Evolutionary conservation across 1,140 invertebrate genomes (phyloP).

Genomic region (Theocolax elegans): DNA sequence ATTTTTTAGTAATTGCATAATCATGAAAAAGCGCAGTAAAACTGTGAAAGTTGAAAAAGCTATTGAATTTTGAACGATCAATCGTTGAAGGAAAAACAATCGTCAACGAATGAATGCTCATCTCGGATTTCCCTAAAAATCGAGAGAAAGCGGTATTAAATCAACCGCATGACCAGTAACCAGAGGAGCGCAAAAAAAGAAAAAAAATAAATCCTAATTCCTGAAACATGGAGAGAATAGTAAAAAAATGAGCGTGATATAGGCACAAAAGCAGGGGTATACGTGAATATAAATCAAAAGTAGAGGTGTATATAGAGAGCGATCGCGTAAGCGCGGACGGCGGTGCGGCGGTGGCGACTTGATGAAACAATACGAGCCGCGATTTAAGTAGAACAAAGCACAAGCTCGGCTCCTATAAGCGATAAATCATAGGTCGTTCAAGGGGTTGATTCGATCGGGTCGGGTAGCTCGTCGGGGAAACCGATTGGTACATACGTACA

Average conservation of each 20-base stretch:
- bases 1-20: too few relatives aligned
- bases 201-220: not conserved
- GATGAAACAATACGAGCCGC: conserved; percentile 18
- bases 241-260: not conserved
- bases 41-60: too few relatives aligned
- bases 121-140: too few relatives aligned
- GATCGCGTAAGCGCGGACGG: not conserved
- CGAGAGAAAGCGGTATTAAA: too few relatives aligned
- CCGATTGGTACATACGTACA: not conserved
- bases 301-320: conserved; percentile 13
- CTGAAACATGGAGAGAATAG: not conserved
- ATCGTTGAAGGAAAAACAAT: too few relatives aligned
- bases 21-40: too few relatives aligned
- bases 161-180: too few relatives aligned
- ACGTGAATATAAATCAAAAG: conserved; percentile 12
- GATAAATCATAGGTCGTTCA: conserved; percentile 18
- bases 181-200: too few relatives aligned
- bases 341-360: not conserved
- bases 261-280: not conserved
- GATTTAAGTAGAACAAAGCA: conserved; percentile 2
- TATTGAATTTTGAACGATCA: too few relatives aligned
- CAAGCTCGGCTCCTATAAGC: not conserved
- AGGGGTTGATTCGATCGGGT: conserved; percentile 4
- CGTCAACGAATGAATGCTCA: too few relatives aligned
- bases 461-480: not conserved